phyloP scores from a whole-genome alignment of 2,113 vertebrate genomes.

The Rhinolophus ferrumequinum region DNA sequence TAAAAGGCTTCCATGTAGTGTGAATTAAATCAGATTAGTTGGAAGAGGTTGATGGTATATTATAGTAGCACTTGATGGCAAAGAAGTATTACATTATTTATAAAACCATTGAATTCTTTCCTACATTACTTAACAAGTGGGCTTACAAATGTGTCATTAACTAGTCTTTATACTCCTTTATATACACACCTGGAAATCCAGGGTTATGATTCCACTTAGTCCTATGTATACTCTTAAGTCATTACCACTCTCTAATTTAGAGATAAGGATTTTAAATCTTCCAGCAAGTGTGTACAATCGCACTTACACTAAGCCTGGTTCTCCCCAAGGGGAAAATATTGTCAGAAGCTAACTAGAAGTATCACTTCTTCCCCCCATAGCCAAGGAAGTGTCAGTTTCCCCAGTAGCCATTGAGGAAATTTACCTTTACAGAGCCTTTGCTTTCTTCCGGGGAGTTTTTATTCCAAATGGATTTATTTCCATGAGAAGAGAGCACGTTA shows the following conservation, averaged over 20 bases:
- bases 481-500: neutral
- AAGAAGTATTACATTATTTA: slow-evolving; percentile 49
- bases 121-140: neutral
- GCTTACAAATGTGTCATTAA: slow-evolving; percentile 53
- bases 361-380: neutral
- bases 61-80: neutral
- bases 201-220: neutral
- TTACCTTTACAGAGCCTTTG: neutral
- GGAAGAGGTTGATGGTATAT: neutral
- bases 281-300: neutral
- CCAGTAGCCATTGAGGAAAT: neutral
- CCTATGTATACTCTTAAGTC: neutral
- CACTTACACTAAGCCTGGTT: neutral
- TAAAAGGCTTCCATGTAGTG: slow-evolving; percentile 45
- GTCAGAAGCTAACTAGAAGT: neutral
- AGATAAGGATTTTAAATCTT: neutral
- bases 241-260: neutral
- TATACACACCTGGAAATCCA: neutral
- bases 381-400: neutral
- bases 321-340: neutral
- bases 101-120: slow-evolving; percentile 46
- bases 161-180: neutral
- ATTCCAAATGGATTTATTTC: neutral
- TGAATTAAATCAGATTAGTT: slow-evolving; percentile 43
- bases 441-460: neutral